Conservation (phyloP, 2,888 invertebrate species). For the Cephalotes varians region DNA sequence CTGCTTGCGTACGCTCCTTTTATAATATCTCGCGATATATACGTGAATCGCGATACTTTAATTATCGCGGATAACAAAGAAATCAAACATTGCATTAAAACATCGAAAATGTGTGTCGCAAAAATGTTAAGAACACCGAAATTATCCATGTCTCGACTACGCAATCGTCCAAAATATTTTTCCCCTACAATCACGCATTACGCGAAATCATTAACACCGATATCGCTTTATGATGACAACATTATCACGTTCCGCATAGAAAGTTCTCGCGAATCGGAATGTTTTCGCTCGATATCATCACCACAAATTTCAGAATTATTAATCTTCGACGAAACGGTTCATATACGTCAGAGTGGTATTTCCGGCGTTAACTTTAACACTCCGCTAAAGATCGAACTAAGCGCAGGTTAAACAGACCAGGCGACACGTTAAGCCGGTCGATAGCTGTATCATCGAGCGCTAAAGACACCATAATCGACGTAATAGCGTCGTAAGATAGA, state of each 20-base stretch:
- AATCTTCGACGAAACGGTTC: background rate
- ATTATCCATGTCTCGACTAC: background rate
- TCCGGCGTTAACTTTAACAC: constrained; percentile 38
- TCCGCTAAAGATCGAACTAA: constrained; percentile 30
- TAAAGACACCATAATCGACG: constrained; percentile 42
- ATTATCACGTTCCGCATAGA: background rate
- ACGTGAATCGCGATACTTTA: background rate
- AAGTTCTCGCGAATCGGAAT: background rate
- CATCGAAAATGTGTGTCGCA: background rate
- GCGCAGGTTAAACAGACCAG: constrained; percentile 33
- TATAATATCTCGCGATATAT: background rate
- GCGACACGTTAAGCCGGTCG: constrained; percentile 37
- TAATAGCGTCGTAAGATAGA: constrained; percentile 35
- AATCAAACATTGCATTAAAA: background rate
- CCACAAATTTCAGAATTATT: background rate
- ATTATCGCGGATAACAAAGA: constrained; percentile 7
- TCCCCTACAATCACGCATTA: background rate
- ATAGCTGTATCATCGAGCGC: constrained; percentile 34
- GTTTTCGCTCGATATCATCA: background rate
- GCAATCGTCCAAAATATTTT: background rate
- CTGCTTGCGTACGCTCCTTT: background rate
- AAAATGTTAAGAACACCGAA: background rate
- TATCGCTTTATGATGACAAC: constrained; percentile 1
- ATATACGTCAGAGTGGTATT: background rate
- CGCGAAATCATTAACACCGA: constrained; percentile 33